Percentiles rank a stretch among this genome's conserved stretches.
Evolutionary conservation across 2,113 vertebrate species (phyloP).

Genomic region (Myocastor coypus): DNA sequence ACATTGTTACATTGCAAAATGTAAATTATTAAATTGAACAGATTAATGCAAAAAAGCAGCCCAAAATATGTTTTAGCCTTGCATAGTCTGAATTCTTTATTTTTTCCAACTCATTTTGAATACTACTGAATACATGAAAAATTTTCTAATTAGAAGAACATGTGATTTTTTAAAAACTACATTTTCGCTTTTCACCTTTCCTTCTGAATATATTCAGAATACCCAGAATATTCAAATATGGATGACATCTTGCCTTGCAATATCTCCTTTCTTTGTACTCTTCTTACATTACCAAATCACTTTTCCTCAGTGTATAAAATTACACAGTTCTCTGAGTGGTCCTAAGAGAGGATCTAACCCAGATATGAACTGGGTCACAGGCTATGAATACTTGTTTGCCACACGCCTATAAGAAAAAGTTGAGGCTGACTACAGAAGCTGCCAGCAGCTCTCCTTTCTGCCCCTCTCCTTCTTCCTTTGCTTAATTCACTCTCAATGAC

Average conservation of each 20-base stretch:
- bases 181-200: not conserved
- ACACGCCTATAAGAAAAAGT: not conserved
- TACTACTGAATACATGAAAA: conserved; percentile 78
- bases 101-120: conserved; percentile 78
- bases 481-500: not conserved
- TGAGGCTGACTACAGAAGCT: not conserved
- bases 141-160: conserved; percentile 78
- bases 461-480: too few relatives aligned
- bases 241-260: conserved; percentile 61
- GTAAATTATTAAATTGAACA: conserved; percentile 86
- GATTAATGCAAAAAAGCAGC: conserved; percentile 81
- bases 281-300: not conserved
- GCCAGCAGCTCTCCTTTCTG: accelerated
- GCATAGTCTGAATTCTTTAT: conserved; percentile 79
- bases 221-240: conserved; percentile 22
- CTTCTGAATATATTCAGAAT: conserved; percentile 67
- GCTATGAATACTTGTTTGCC: not conserved
- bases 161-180: conserved; percentile 62
- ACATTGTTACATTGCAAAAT: conserved; percentile 87
- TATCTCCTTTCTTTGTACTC: conserved; percentile 35
- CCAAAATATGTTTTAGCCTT: conserved; percentile 80
- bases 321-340: not conserved
- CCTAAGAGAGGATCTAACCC: not conserved
- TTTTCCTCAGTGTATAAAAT: not conserved
- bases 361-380: accelerated